Evolutionary conservation across 92 coral and sea anemone genomes (phyloP).

Genomic region (Palythoa grandiflora): DNA sequence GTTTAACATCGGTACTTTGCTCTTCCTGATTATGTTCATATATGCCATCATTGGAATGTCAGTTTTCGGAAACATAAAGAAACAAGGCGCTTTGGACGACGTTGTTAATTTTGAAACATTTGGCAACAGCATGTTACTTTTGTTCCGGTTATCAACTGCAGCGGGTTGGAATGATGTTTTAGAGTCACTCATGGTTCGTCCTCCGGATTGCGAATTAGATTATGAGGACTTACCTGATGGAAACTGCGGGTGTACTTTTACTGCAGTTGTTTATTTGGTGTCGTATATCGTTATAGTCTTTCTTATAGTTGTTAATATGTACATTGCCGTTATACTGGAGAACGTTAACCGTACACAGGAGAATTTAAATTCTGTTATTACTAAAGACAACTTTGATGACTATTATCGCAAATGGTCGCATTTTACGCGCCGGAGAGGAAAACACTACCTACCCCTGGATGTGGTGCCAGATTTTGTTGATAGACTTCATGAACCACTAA

Average conservation of each 20-base stretch:
- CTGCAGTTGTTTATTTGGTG: slow-evolving; percentile 74
- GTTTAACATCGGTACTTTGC: slow-evolving; percentile 89
- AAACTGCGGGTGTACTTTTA: slow-evolving; percentile 82
- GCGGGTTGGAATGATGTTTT: slow-evolving; percentile 97
- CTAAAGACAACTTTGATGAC: slow-evolving; percentile 87
- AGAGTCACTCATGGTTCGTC: slow-evolving; percentile 88
- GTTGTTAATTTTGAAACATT: slow-evolving; percentile 92
- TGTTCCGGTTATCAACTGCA: slow-evolving; percentile 92
- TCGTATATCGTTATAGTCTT: slow-evolving; percentile 81
- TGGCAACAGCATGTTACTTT: slow-evolving; percentile 85
- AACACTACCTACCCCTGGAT: slow-evolving; percentile 78
- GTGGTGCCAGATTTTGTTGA: slow-evolving; percentile 86
- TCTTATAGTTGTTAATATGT: slow-evolving; percentile 92
- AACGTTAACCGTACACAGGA: slow-evolving; percentile 94
- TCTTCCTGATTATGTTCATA: slow-evolving; percentile 88
- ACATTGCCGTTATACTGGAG: slow-evolving; percentile 92
- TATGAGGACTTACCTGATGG: slow-evolving; percentile 72
- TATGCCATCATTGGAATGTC: slow-evolving; percentile 97
- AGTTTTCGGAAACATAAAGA: slow-evolving; percentile 84
- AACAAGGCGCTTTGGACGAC: slow-evolving; percentile 86
- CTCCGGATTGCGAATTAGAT: slow-evolving; percentile 86
- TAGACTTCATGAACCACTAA: slow-evolving; percentile 83
- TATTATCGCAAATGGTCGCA: slow-evolving; percentile 90
- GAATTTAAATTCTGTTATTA: slow-evolving; percentile 83
- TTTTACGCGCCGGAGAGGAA: slow-evolving; percentile 77